Evolutionary conservation across 2,113 vertebrate genomes (phyloP).

Genomic region (Castor canadensis): DNA sequence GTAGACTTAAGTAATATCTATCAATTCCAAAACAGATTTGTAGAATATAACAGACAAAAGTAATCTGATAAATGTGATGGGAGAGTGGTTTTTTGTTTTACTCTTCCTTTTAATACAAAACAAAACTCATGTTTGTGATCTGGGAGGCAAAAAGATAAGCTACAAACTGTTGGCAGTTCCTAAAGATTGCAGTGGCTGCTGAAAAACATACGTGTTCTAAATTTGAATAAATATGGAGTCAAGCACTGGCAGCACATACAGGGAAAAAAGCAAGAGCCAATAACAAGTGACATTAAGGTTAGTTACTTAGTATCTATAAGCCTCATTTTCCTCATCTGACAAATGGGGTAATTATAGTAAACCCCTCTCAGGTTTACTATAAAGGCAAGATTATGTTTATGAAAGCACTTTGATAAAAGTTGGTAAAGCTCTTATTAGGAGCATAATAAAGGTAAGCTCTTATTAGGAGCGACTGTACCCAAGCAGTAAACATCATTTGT

Average conservation of each 20-base stretch:
- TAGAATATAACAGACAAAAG: not conserved
- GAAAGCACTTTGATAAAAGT: slow-evolving; percentile 52
- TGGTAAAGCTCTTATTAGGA: slow-evolving; percentile 17
- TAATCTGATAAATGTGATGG: not conserved
- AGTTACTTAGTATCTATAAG: not conserved
- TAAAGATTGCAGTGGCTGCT: slow-evolving; percentile 45
- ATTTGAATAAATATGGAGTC: slow-evolving; percentile 55
- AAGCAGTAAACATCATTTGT: slow-evolving; percentile 22
- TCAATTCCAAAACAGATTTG: not conserved
- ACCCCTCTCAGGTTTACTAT: not conserved
- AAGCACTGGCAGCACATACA: not conserved
- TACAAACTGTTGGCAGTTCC: slow-evolving; percentile 33
- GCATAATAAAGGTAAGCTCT: slow-evolving; percentile 42
- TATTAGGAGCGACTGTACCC: not conserved
- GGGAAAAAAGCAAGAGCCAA: slow-evolving; percentile 3
- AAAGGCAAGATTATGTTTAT: slow-evolving; percentile 32
- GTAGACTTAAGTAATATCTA: not conserved
- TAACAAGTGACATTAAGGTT: not conserved
- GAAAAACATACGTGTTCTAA: slow-evolving; percentile 51
- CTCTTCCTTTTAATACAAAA: slow-evolving; percentile 2
- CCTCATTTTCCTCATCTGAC: slow-evolving; percentile 42
- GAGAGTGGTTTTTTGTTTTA: slow-evolving; percentile 18
- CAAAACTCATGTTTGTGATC: not conserved
- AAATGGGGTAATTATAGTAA: slow-evolving; percentile 45
- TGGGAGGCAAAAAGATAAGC: slow-evolving; percentile 38